Evolutionary conservation across 2,797 vertebrate species (phyloP).

Genomic region (Atherinosoma microstoma): DNA sequence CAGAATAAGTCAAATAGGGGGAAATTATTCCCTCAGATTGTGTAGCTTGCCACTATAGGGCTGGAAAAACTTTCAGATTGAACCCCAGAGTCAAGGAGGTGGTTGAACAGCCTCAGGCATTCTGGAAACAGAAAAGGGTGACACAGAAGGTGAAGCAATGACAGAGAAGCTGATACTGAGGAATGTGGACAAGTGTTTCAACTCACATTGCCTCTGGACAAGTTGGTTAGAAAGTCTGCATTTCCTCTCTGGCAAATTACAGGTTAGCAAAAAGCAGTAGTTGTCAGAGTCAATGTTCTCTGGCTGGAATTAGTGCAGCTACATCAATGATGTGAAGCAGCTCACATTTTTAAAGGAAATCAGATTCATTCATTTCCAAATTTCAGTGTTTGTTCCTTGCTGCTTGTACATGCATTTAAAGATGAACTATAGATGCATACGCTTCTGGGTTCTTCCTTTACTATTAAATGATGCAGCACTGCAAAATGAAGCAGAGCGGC

Average conservation of each 20-base stretch:
- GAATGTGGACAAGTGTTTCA: slow-evolving; percentile 34
- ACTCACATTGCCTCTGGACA: slow-evolving; percentile 9
- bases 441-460: slow-evolving; percentile 9
- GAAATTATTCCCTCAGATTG: slow-evolving; percentile 47
- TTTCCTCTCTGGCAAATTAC: slow-evolving; percentile 66
- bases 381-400: not conserved
- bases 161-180: slow-evolving; percentile 47
- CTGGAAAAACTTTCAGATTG: slow-evolving; percentile 37
- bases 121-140: slow-evolving; percentile 33
- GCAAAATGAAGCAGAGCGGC: slow-evolving; percentile 56
- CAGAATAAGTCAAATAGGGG: slow-evolving; percentile 44
- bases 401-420: not conserved
- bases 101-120: slow-evolving; percentile 40
- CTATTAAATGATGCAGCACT: slow-evolving; percentile 20
- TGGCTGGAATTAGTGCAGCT: slow-evolving; percentile 27
- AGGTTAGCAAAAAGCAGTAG: slow-evolving; percentile 48
- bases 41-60: slow-evolving; percentile 10
- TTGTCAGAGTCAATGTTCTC: slow-evolving; percentile 39
- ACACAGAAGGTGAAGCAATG: slow-evolving; percentile 13
- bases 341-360: slow-evolving; percentile 9
- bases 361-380: slow-evolving; percentile 1
- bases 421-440: slow-evolving; percentile 1
- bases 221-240: slow-evolving; percentile 44
- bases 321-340: slow-evolving; percentile 24
- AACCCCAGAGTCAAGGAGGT: slow-evolving; percentile 30